A percentile compares a stretch with the other conserved stretches of the same genome.
These are phyloP conservation scores for Rhinophrynus dorsalis DNA, from an alignment of 2,797 vertebrate species.

Conservation along the genomic window DNA sequence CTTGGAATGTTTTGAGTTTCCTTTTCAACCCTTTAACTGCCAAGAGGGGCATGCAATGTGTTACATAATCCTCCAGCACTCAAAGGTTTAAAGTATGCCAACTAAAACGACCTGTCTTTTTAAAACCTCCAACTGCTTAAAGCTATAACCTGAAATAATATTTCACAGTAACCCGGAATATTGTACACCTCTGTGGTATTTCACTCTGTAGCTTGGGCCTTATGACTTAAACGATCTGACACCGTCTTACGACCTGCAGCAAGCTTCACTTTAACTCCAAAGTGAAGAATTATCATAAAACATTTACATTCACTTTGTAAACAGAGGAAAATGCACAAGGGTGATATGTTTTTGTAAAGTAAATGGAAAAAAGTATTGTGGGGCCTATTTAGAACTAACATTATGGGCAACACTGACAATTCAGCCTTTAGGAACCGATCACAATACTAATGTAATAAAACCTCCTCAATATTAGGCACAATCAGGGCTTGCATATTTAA, in stretches of 20 bases:
- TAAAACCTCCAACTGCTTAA: conserved; percentile 42
- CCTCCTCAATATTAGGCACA: too few species aligned
- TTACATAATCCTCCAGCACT: too few species aligned
- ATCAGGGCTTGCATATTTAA: too few species aligned
- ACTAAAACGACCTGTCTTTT: conserved; percentile 24
- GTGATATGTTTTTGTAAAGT: conserved; percentile 50
- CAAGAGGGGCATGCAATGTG: too few species aligned
- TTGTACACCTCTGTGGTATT: conserved; percentile 72
- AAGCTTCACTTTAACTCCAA: conserved; percentile 56
- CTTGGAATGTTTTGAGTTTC: too few species aligned
- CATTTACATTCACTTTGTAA: conserved; percentile 48
- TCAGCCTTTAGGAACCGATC: too few species aligned
- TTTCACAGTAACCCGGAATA: conserved; percentile 71
- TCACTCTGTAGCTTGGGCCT: conserved; percentile 68
- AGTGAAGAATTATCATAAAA: conserved; percentile 59
- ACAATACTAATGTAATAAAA: too few species aligned
- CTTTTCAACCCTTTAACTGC: too few species aligned
- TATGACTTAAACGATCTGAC: conserved; percentile 67
- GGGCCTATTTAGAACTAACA: too few species aligned
- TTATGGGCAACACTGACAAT: too few species aligned
- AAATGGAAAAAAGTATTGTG: conserved; percentile 20
- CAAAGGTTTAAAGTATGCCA: too few species aligned
- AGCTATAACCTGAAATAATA: conserved; percentile 65
- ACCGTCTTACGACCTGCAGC: conserved; percentile 72
- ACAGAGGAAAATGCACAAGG: conserved; percentile 27